A percentile compares a stretch with the other conserved stretches of the same genome.
phyloP scores from a whole-genome alignment of 2,113 vertebrate genomes.

The Xiphorhynchus elegans region DNA sequence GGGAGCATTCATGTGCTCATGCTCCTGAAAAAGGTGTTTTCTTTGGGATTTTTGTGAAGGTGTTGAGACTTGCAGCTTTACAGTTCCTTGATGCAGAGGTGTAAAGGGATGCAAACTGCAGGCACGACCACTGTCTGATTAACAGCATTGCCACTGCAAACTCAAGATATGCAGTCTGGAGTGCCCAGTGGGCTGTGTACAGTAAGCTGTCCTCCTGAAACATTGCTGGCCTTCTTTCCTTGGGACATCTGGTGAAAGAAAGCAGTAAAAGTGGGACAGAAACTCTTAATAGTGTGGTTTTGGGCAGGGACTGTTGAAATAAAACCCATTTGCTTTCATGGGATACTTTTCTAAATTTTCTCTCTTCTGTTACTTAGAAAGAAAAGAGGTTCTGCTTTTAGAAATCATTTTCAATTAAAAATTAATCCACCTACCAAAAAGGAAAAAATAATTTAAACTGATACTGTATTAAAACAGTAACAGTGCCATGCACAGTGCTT shows the following conservation, averaged over 20 bases:
- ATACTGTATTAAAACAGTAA: not conserved
- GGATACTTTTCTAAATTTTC: not conserved
- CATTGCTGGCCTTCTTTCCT: not conserved
- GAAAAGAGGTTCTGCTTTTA: not conserved
- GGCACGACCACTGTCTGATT: not conserved
- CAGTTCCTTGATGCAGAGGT: not conserved
- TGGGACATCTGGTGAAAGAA: not conserved
- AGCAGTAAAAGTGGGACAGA: not conserved
- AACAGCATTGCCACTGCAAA: not conserved
- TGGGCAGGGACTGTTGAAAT: not conserved
- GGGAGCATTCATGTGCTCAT: not conserved
- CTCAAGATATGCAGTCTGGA: not conserved
- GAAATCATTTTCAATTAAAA: not conserved
- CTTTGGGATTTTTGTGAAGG: not conserved
- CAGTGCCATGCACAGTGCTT: not conserved
- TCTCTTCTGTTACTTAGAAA: not conserved
- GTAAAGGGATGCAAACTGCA: not conserved
- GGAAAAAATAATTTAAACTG: not conserved
- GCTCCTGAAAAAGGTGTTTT: not conserved
- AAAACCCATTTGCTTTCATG: not conserved
- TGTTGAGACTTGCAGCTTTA: not conserved
- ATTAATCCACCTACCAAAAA: not conserved
- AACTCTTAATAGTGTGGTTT: not conserved
- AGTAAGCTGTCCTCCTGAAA: not conserved
- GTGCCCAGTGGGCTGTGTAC: not conserved